A percentile compares a stretch with the other conserved stretches of the same genome.
These are phyloP conservation scores for Plecotus auritus DNA, from an alignment of 2,113 vertebrate genomes.

Conservation along the genomic window DNA sequence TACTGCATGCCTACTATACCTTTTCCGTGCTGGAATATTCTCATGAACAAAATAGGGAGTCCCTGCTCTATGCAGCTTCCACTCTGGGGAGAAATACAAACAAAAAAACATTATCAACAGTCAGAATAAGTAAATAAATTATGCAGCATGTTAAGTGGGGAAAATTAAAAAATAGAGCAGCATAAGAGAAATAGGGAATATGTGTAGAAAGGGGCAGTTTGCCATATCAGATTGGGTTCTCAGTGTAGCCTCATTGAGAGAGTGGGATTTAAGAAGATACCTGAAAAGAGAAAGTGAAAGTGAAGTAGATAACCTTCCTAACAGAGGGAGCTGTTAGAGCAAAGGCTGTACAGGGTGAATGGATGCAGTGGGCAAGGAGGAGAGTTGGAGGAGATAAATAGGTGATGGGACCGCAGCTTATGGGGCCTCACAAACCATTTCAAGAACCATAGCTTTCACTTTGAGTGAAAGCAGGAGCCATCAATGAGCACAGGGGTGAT, in stretches of 20 bases:
- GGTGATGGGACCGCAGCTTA: too few species aligned
- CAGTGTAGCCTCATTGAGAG: neutral
- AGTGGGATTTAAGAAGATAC: neutral
- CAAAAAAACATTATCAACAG: neutral
- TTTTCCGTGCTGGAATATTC: neutral
- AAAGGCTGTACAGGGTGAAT: neutral
- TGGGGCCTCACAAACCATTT: neutral
- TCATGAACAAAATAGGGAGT: neutral
- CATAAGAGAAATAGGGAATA: neutral
- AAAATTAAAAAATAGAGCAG: neutral
- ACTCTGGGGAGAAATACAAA: neutral
- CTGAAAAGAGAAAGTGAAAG: neutral
- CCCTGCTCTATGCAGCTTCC: neutral
- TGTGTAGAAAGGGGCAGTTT: neutral
- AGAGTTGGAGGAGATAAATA: rapidly evolving
- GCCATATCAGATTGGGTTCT: neutral
- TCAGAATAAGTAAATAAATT: neutral
- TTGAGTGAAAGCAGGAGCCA: neutral
- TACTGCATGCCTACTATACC: neutral
- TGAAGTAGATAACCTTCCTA: neutral
- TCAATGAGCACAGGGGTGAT: neutral
- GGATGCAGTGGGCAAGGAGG: neutral
- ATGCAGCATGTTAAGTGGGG: neutral
- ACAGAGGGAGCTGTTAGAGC: neutral
- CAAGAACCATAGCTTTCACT: neutral